phyloP scores from a whole-genome alignment of 2,888 invertebrate genomes.

The Monopis laevigella region DNA sequence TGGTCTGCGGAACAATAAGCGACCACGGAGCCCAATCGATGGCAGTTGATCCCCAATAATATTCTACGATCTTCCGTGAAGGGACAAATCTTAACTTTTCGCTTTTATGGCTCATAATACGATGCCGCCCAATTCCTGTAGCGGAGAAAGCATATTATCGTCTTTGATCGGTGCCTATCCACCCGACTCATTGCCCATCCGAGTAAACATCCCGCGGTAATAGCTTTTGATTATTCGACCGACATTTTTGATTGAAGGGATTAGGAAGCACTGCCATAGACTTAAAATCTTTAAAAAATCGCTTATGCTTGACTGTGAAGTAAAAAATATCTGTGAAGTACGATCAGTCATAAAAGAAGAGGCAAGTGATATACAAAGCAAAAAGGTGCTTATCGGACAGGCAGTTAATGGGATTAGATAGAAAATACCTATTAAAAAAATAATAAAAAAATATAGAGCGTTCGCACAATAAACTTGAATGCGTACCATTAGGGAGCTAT shows the following conservation, averaged over 20 bases:
- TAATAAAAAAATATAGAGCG: no score
- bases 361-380: no score
- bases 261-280: slow-evolving; percentile 7
- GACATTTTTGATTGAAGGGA: slow-evolving; percentile 12
- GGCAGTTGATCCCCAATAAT: slow-evolving; percentile 12
- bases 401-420: no score
- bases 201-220: slow-evolving; percentile 12
- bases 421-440: no score
- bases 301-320: no score
- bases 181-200: slow-evolving; percentile 12
- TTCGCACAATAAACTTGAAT: no score
- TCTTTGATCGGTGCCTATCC: slow-evolving; percentile 11
- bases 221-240: slow-evolving; percentile 12
- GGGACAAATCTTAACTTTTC: slow-evolving; percentile 12
- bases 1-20: slow-evolving; percentile 3
- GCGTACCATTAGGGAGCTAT: no score
- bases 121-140: slow-evolving; percentile 8
- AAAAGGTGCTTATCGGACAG: no score
- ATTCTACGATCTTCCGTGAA: slow-evolving; percentile 6
- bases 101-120: slow-evolving; percentile 12
- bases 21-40: slow-evolving; percentile 1
- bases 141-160: slow-evolving; percentile 7
- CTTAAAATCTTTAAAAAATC: neutral
- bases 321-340: no score
- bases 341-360: no score